Evolutionary conservation across 2,113 vertebrate genomes (phyloP), one percentile per base, ranked within the genome.

Genomic region (Muntiacus muntjak): DNA sequence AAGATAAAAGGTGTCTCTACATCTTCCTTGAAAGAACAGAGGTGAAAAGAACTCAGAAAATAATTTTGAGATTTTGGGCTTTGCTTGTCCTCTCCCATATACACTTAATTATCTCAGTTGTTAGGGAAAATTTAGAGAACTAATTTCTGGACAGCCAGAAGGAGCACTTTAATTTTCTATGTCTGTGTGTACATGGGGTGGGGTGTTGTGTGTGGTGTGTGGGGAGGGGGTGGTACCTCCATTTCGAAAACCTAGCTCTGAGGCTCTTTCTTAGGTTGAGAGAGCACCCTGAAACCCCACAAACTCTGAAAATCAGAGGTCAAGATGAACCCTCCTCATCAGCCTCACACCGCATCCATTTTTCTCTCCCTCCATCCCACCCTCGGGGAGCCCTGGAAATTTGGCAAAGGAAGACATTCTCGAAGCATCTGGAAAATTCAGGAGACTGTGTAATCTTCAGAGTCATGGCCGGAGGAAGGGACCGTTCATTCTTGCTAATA

Each of bases 331-430:
- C 28, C 8, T 33, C 9, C 62, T 23, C 36, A 33, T 21, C 30
- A 23, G 16, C 25, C 11, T 13, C 2, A 25, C 3, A 4, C 16
- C 1, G 0, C 1, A 2, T 21, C 57, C 12, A 1, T 16, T 19
- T 57, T 17, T 60, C 43, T 26, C 7, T 36, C 28, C 30, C 28
- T 71, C 14, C 71, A 7, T 17, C 55, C 33, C 54, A 79, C 19
- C 23, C 28, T 62, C 0, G 0, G 2, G 12, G 17, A 5, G 28
- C 0, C 9, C 2, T 1, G 25, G 54, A n/a, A 79, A 43, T 55
- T 21, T 47, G 60, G 23, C 28, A 33, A 19, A 15, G 14, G 58
- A 4, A 11, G 85, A 50, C 6, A 12, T 45, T 52, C 26, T 12
- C 17, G 23, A 79, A 79, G 40, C n/a, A 58, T n/a, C 71, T 62